phyloP scores from a whole-genome alignment of 2,113 vertebrate genomes.

The Zosterops pallidus region DNA sequence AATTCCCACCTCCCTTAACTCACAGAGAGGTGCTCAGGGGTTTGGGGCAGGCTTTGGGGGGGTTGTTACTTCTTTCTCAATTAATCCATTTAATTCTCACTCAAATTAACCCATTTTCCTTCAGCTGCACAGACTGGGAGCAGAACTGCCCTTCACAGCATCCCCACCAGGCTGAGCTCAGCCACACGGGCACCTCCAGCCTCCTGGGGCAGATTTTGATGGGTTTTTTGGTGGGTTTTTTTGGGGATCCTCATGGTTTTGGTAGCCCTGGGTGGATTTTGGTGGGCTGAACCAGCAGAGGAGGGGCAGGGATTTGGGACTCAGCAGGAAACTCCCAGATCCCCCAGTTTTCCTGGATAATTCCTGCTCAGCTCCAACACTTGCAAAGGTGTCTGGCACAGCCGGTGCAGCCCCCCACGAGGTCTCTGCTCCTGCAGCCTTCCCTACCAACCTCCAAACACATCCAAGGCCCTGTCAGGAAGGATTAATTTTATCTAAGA shows the following conservation, averaged over 20 bases:
- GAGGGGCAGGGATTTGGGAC: neutral
- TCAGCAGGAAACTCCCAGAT: neutral
- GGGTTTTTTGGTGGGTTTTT: too few relatives aligned
- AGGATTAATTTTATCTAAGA: neutral
- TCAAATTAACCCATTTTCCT: neutral
- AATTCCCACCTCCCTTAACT: rapidly evolving
- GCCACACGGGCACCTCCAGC: too few relatives aligned
- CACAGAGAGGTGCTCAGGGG: rapidly evolving
- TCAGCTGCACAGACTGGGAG: neutral
- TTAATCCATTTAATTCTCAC: neutral
- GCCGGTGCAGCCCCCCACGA: rapidly evolving
- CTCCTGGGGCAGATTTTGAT: too few relatives aligned
- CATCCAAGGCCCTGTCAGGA: neutral
- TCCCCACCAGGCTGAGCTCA: neutral
- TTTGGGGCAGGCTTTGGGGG: too few relatives aligned
- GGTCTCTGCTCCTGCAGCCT: neutral
- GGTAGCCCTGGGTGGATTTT: too few relatives aligned
- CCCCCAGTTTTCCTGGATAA: neutral
- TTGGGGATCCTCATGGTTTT: too few relatives aligned
- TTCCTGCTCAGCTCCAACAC: neutral
- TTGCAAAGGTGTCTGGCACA: neutral
- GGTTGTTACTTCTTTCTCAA: neutral
- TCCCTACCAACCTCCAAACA: neutral
- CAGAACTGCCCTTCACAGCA: neutral
- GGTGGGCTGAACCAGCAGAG: neutral